Evolutionary conservation across 1,140 invertebrate genomes (phyloP).

Genomic region (Rhyacophila brunnea): DNA sequence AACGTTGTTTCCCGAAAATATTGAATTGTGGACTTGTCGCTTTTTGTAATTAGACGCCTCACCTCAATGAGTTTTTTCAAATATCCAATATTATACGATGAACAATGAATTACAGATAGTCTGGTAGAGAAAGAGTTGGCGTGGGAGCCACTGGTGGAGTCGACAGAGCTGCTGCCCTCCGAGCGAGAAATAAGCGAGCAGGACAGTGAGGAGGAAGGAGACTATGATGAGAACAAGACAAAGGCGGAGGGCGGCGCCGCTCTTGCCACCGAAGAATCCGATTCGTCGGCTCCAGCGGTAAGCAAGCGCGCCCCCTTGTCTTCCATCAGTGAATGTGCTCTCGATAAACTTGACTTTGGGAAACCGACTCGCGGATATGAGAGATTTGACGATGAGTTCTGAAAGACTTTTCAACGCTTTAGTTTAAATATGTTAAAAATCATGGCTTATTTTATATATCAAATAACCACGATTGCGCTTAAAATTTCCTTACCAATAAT

Average conservation of each 20-base stretch:
- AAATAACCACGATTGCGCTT: too few species aligned
- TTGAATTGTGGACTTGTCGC: too few species aligned
- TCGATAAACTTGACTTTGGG: constrained; percentile 37
- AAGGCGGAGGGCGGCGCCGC: not conserved
- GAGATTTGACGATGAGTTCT: constrained; percentile 29
- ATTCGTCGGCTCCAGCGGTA: constrained; percentile 39
- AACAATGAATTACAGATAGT: constrained; percentile 39
- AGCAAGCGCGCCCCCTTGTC: constrained; percentile 45
- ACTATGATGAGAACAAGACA: constrained; percentile 37
- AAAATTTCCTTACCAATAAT: too few species aligned
- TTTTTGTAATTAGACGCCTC: too few species aligned
- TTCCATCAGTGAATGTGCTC: constrained; percentile 44
- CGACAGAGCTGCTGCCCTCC: constrained; percentile 51
- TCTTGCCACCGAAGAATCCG: constrained; percentile 41
- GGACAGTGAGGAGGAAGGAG: constrained; percentile 50
- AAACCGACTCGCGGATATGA: constrained; percentile 21
- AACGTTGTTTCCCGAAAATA: too few species aligned
- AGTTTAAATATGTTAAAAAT: too few species aligned
- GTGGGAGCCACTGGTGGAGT: constrained; percentile 53
- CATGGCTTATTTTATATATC: too few species aligned
- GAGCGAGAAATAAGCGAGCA: constrained; percentile 55
- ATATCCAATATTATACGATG: too few species aligned
- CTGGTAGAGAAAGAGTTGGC: constrained; percentile 49
- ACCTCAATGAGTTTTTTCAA: too few species aligned
- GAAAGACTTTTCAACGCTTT: too few species aligned